Conservation (phyloP, 2,888 invertebrate species). For the Agrilus cyanescens region DNA sequence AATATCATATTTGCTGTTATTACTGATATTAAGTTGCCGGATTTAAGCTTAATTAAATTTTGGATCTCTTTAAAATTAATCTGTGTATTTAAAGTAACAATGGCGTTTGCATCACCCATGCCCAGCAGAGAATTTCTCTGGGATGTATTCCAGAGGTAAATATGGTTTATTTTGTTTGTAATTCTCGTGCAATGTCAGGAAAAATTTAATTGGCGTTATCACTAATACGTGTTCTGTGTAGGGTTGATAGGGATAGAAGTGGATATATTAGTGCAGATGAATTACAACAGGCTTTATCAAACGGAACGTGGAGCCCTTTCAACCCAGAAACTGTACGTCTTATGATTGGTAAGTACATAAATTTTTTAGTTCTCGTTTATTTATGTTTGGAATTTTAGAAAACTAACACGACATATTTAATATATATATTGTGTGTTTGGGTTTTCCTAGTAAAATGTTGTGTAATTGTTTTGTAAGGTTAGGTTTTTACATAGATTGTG, state of each 20-base stretch:
- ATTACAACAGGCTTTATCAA: conserved; percentile 81
- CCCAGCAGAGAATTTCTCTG: conserved; percentile 67
- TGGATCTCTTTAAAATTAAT: no score
- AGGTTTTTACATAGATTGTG: no score
- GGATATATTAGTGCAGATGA: conserved; percentile 83
- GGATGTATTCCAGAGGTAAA: conserved; percentile 69
- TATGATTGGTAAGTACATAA: conserved; percentile 75
- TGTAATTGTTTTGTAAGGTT: no score
- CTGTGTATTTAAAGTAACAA: background rate
- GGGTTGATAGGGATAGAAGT: conserved; percentile 74
- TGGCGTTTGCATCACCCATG: conserved; percentile 36
- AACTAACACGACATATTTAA: no score
- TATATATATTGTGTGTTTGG: no score
- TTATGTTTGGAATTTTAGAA: no score
- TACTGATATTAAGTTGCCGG: no score
- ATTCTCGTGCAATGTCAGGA: background rate
- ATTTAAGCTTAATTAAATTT: no score
- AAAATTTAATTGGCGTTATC: background rate
- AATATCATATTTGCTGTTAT: no score
- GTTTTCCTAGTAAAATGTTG: no score
- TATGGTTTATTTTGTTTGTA: background rate
- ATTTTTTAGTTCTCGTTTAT: no score
- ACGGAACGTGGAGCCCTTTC: conserved; percentile 96
- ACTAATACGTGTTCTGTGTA: conserved; percentile 24
- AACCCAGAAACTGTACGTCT: conserved; percentile 94